Base-by-base conservation (phyloP, 2,797 vertebrate species). In the Anguilla anguilla region DNA sequence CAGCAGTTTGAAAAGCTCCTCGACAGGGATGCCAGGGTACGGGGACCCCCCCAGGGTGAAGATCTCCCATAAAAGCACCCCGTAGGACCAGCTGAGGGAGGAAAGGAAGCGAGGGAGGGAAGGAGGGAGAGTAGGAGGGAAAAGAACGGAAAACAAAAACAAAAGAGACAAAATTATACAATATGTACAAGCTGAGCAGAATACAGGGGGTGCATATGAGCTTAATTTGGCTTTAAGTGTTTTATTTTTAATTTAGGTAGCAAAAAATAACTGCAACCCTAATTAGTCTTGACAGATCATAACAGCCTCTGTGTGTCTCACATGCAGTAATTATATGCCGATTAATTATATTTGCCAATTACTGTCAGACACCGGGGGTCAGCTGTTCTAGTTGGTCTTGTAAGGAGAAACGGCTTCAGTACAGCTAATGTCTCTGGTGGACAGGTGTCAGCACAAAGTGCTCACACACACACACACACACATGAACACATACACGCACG, bases 51-150 rank as follows among this genome's bases (percentile, higher is more conserved):
- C 98, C 92, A 99, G 95, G 0, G 98, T 99, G 94, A 99, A 99
- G 95, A 98, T 99, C 96, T 99, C 99, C 99, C 99, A 99, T 87
- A 99, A 92, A 92, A 99, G 93, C 88, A 99, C 98, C 83, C 99
- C 99, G 0, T 98, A 99, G 39, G 99, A 99, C 99, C 99, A 99
- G 93, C 99, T 99, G 95, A 85, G 88, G 92, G 92, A 51, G 35
- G 49, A 86, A 51, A 69, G 25, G 46, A 86, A 35, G 39, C 10
- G 69, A 0, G 57, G 57, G 15, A 19, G 57, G 57, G 15, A 17
- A 15, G 19, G 57, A 61, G 15, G 57, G 3, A 15, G 17, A 17
- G 15, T 15, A 3, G 57, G 17, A 3, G 15, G 57, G 57, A 61
- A 3, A 15, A 22, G 4, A 4, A 25, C 5, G 5, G 17, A 5